Evolutionary conservation across 2,113 vertebrate genomes (phyloP), one percentile per base, ranked within the genome.

Genomic region (Dromaius novaehollandiae): DNA sequence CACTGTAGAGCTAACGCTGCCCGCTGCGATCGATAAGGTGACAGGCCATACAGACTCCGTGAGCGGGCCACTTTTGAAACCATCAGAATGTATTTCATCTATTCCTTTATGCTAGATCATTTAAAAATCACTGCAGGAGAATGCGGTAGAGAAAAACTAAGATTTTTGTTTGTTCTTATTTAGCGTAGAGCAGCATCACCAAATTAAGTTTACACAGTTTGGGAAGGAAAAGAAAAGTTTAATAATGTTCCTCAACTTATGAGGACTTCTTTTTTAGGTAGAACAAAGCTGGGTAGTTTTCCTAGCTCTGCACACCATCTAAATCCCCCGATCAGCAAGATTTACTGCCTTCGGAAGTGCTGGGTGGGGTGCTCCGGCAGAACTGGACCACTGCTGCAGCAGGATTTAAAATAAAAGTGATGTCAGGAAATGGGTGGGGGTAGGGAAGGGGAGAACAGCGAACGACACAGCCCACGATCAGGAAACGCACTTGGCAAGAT

Each of bases 401-500:
- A 89, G 85, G 95, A 96, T 96, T 97, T 81, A 17, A 88, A 90
- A 95, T 94, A 96, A 96, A 95, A 96, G 97, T 90, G 97, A 97
- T 97, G 96, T 89, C 97, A 98, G 98, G 98, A 98, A 98, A 97
- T 44, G 95, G 98, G 97, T 96, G 96, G 97, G 95, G 95, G 95
- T 90, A 97, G 96, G 97, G 89, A 85, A 86, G 86, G 96, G 97
- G 96, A 94, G 87, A 93, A 92, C 3, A 94, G 97, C 96, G 86
- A 98, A 94, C 88, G 96, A 97, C 97, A 96, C 11, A 96, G 98
- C 97, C 95, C 82, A 84, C 16, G 34, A 93, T 78, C 97, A 97
- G 98, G 98, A 98, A 98, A 97, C 96, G 92, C 96, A 82, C 97
- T 98, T 98, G 97, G 98, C 97, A 89, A 96, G 94, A 90, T 66